These are phyloP conservation scores for Leucophenga maculata DNA, from an alignment of 2,888 invertebrate genomes.

Conservation along the genomic window DNA sequence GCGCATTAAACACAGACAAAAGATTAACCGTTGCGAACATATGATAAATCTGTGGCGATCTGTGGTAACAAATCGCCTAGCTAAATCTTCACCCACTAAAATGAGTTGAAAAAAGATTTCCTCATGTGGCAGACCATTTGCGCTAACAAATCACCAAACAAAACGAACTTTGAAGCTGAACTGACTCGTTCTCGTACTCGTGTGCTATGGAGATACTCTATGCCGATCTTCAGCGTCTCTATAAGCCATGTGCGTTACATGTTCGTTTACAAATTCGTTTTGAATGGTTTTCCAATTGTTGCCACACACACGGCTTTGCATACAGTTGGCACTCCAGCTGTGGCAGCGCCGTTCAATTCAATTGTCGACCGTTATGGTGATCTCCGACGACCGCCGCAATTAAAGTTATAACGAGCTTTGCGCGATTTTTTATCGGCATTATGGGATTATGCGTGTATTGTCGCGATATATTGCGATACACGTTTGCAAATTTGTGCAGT, in stretches of 20 bases:
- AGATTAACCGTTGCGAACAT: constrained; percentile 50
- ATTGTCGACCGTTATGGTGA: constrained; percentile 18
- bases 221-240: neutral
- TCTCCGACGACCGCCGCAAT: constrained; percentile 8
- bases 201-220: too few relatives aligned
- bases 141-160: constrained; percentile 21
- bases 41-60: constrained; percentile 49
- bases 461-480: too few relatives aligned
- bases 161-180: neutral
- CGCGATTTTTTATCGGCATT: constrained; percentile 3
- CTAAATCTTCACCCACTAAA: constrained; percentile 33
- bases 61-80: constrained; percentile 48
- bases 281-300: constrained; percentile 24
- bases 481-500: constrained; percentile 6
- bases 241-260: neutral
- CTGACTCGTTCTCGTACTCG: too few relatives aligned
- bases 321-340: neutral
- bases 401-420: constrained; percentile 21
- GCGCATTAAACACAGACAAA: constrained; percentile 36
- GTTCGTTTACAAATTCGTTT: constrained; percentile 11
- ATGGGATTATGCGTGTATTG: constrained; percentile 15
- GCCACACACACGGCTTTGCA: neutral
- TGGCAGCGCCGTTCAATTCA: neutral
- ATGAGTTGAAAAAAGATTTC: constrained; percentile 15
- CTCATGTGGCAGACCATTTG: neutral